Evolutionary conservation across 2,797 vertebrate genomes (phyloP).

Genomic region (Sebastes hubbsi): DNA sequence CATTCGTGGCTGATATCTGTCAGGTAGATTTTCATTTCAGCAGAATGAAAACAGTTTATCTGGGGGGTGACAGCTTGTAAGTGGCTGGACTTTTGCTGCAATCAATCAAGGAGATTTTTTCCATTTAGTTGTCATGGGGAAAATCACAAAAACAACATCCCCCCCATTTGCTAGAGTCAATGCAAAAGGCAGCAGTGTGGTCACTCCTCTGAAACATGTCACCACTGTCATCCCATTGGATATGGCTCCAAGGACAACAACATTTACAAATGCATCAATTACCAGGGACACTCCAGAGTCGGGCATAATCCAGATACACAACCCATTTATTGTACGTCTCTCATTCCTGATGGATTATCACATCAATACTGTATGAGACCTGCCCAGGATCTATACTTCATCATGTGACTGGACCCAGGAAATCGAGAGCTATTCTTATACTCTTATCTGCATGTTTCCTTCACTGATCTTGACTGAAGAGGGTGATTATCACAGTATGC

Average conservation of each 20-base stretch:
- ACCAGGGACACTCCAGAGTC: neutral
- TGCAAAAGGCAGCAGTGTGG: neutral
- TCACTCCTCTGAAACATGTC: slow-evolving; percentile 4
- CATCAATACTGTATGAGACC: neutral
- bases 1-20: neutral
- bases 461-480: neutral
- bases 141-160: slow-evolving; percentile 35
- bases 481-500: neutral
- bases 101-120: slow-evolving; percentile 67
- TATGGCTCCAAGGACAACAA: neutral
- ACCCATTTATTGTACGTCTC: neutral
- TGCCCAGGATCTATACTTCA: neutral
- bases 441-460: slow-evolving; percentile 31
- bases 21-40: slow-evolving; percentile 41
- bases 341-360: slow-evolving; percentile 23
- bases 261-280: neutral
- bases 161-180: slow-evolving; percentile 20
- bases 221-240: neutral
- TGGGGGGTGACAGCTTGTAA: slow-evolving; percentile 54
- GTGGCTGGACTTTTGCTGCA: slow-evolving; percentile 33
- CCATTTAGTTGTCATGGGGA: slow-evolving; percentile 51
- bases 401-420: slow-evolving; percentile 26
- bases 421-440: slow-evolving; percentile 50
- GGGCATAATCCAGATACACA: neutral
- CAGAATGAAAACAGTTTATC: slow-evolving; percentile 45